These are phyloP conservation scores for Colletes collaris DNA, from an alignment of 2,888 invertebrate genomes.

Conservation along the genomic window DNA sequence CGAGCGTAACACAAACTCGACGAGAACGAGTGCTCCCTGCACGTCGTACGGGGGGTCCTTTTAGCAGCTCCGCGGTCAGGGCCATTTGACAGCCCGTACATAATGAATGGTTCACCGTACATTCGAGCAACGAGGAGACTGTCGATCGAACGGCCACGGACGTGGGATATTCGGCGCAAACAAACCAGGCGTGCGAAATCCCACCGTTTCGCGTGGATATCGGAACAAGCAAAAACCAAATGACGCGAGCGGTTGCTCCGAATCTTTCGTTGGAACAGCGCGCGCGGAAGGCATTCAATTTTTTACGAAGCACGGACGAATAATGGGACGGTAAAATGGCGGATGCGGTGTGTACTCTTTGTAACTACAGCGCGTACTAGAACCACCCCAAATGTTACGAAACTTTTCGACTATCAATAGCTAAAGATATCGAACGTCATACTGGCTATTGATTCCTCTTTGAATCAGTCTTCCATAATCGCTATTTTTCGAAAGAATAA, in stretches of 20 bases:
- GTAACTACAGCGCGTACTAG: too few relatives aligned
- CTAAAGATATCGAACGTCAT: too few relatives aligned
- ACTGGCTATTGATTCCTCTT: too few relatives aligned
- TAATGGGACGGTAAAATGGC: not conserved
- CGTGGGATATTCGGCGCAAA: constrained; percentile 47
- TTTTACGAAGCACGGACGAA: not conserved
- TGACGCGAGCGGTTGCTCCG: not conserved
- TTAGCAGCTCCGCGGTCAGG: constrained; percentile 76
- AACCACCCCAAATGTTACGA: too few relatives aligned
- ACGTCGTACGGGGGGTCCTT: constrained; percentile 69
- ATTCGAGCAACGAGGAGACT: constrained; percentile 54
- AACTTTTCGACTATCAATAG: too few relatives aligned
- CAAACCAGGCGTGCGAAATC: constrained; percentile 48
- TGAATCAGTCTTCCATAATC: too few relatives aligned
- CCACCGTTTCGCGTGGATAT: constrained; percentile 18
- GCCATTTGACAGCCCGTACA: constrained; percentile 77
- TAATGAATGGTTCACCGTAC: constrained; percentile 73
- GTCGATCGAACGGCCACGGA: constrained; percentile 52
- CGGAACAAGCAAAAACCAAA: constrained; percentile 18
- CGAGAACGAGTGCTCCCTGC: constrained; percentile 63
- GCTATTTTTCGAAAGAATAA: too few relatives aligned
- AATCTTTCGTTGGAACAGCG: constrained; percentile 6
- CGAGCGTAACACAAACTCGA: constrained; percentile 77
- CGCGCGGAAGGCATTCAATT: not conserved
- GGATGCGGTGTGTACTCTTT: too few relatives aligned